A percentile compares a stretch with the other conserved stretches of the same genome.
Evolutionary conservation across 2,797 vertebrate genomes (phyloP).

Genomic region (Rallus crepitans): DNA sequence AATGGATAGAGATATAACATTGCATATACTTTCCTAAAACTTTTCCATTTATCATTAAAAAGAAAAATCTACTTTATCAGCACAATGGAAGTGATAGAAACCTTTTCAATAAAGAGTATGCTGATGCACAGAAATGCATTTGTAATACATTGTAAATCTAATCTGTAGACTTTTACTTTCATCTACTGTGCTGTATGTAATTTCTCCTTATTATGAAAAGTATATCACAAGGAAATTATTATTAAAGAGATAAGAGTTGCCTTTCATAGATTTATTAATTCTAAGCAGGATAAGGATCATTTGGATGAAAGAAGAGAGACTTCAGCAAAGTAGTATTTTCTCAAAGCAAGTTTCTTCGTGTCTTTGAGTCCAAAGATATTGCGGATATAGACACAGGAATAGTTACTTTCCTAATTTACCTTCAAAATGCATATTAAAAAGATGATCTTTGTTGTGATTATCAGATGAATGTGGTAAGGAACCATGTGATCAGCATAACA

Average conservation of each 20-base stretch:
- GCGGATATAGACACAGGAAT: neutral
- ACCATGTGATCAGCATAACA: neutral
- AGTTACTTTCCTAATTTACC: neutral
- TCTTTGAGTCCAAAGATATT: neutral
- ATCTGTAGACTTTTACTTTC: neutral
- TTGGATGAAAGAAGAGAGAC: neutral
- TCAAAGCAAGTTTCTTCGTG: neutral
- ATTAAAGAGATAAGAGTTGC: conserved; percentile 10
- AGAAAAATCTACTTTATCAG: neutral
- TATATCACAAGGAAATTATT: conserved; percentile 27
- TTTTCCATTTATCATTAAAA: neutral
- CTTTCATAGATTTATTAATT: conserved; percentile 42
- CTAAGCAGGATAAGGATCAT: conserved; percentile 12
- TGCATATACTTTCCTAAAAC: neutral
- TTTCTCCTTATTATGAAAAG: neutral
- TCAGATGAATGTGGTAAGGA: neutral
- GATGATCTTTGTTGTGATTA: neutral
- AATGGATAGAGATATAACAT: neutral
- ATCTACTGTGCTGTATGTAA: neutral
- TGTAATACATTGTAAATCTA: neutral
- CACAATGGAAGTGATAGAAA: neutral
- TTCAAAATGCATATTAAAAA: neutral
- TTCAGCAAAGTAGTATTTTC: neutral
- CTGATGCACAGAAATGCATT: neutral
- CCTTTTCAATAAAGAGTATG: neutral